A percentile compares a stretch with the other conserved stretches of the same genome.
phyloP scores from a whole-genome alignment of 2,888 invertebrate genomes.

The Pachycephus smyrnensis region DNA sequence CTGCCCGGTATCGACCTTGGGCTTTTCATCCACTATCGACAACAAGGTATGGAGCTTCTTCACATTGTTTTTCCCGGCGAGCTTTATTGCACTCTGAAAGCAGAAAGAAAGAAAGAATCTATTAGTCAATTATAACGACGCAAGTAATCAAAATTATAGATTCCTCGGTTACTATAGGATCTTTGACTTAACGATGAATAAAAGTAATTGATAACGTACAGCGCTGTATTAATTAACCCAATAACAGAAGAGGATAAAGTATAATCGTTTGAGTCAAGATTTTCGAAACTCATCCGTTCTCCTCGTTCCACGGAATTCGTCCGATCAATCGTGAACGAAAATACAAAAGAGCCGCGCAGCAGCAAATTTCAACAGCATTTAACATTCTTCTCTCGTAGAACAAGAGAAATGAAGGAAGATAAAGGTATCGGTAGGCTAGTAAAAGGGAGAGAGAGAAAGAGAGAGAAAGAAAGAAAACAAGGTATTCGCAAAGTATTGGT shows the following conservation, averaged over 20 bases:
- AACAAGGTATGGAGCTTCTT: constrained; percentile 70
- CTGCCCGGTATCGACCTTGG: constrained; percentile 72
- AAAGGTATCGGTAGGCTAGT: neutral
- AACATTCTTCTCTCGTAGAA: neutral
- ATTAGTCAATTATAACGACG: neutral
- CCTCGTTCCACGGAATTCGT: neutral
- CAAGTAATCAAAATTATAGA: neutral
- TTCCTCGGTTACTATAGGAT: neutral
- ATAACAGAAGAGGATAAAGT: neutral
- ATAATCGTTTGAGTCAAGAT: neutral
- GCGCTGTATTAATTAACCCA: neutral
- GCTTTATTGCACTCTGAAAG: constrained; percentile 71
- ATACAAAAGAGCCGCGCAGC: neutral
- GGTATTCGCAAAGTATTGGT: constrained; percentile 10
- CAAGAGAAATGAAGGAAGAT: neutral
- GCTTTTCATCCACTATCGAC: constrained; percentile 71
- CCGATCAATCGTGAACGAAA: neutral
- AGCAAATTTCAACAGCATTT: neutral
- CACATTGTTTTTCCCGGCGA: constrained; percentile 72
- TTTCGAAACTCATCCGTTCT: neutral
- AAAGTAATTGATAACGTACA: neutral
- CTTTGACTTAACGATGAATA: neutral
- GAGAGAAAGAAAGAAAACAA: neutral
- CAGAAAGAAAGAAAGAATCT: constrained; percentile 4
- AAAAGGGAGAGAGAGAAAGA: constrained; percentile 25